phyloP scores from a whole-genome alignment of 1,140 invertebrate genomes.

The Conopomorpha cramerella region DNA sequence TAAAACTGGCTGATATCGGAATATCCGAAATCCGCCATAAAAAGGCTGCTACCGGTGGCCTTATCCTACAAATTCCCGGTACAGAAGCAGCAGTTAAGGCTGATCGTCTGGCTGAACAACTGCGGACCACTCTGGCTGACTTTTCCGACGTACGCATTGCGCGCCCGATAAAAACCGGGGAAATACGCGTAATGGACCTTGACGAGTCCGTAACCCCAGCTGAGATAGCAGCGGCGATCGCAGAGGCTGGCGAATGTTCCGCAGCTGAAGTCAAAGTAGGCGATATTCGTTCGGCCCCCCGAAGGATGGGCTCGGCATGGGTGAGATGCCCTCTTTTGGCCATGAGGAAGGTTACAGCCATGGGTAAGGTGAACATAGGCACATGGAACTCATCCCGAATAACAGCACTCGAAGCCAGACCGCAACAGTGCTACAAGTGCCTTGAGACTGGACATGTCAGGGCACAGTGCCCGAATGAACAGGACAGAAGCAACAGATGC shows the following conservation, averaged over 20 bases:
- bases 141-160: conserved; percentile 4
- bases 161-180: conserved; percentile 7
- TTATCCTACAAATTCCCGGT: conserved; percentile 5
- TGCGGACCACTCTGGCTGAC: conserved; percentile 1
- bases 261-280: conserved; percentile 6
- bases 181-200: conserved; percentile 8
- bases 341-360: not conserved
- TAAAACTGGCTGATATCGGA: too few relatives aligned
- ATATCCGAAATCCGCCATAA: too few relatives aligned
- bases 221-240: conserved; percentile 9
- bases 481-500: conserved; percentile 6
- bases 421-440: conserved; percentile 12
- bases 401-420: conserved; percentile 6
- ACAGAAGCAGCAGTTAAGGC: conserved; percentile 5
- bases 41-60: too few relatives aligned
- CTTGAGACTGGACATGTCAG: conserved; percentile 6
- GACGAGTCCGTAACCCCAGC: conserved; percentile 8
- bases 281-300: conserved; percentile 2
- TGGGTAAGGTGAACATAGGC: conserved; percentile 3
- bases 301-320: conserved; percentile 5
- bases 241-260: conserved; percentile 6
- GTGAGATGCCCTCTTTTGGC: conserved; percentile 5
- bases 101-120: conserved; percentile 3
- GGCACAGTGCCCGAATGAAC: conserved; percentile 3
- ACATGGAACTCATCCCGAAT: conserved; percentile 5